Conservation (phyloP, 2,888 invertebrate species). For the Chrysodeixis includens region DNA sequence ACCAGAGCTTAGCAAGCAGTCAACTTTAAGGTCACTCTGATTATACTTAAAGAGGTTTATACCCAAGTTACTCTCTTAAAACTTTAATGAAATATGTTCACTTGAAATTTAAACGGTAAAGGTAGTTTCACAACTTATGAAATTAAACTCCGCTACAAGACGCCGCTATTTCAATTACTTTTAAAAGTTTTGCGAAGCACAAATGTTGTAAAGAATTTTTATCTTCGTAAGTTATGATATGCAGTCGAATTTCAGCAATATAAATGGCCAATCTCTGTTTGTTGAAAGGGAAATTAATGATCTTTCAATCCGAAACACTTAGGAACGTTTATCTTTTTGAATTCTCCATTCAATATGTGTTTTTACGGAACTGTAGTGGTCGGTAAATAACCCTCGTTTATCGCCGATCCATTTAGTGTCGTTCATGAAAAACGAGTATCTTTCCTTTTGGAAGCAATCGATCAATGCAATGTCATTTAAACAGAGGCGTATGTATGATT, state of each 20-base stretch:
- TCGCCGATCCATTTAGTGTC: constrained; percentile 82
- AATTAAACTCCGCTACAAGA: constrained; percentile 59
- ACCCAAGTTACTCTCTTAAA: constrained; percentile 61
- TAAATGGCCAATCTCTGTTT: constrained; percentile 54
- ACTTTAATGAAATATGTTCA: constrained; percentile 73
- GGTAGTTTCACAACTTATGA: constrained; percentile 56
- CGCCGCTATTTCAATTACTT: constrained; percentile 39
- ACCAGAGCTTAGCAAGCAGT: constrained; percentile 53
- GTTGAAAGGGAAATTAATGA: constrained; percentile 77
- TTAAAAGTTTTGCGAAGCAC: constrained; percentile 12
- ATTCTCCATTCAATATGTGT: constrained; percentile 76
- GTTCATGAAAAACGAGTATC: constrained; percentile 82
- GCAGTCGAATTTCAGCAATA: constrained; percentile 39
- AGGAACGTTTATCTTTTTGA: constrained; percentile 76
- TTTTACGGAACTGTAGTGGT: constrained; percentile 72
- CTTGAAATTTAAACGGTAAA: constrained; percentile 61
- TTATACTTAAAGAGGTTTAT: constrained; percentile 67
- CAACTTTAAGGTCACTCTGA: constrained; percentile 66
- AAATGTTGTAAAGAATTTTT: constrained; percentile 23
- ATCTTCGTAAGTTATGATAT: constrained; percentile 37
- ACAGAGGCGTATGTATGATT: constrained; percentile 72
- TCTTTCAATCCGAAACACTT: constrained; percentile 76
- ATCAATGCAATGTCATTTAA: constrained; percentile 84
- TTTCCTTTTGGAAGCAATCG: constrained; percentile 76
- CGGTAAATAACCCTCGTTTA: constrained; percentile 80